Base-by-base conservation (phyloP, 35 echinoderm and acorn worm species). In the Ophiothrix spiculata region DNA sequence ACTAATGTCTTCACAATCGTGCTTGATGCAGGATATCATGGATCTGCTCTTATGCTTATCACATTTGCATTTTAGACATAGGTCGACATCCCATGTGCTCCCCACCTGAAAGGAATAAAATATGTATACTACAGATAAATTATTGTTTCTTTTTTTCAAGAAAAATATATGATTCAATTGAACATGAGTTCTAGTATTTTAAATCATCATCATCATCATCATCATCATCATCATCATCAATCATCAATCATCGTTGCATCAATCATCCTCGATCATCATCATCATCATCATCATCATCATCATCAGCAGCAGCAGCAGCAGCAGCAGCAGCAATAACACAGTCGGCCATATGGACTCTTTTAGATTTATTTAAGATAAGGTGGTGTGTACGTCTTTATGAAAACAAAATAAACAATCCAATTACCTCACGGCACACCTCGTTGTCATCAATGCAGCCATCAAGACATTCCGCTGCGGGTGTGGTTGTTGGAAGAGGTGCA, bases 51-150 rank as follows among this genome's bases (percentile, higher is more conserved):
- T 83, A 16, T 83, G 63, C 39, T 36, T 54, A 34, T 69, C 60
- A 69, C 81, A 83, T 83, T 39, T 34, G 39, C 81, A 83, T 25
- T 33, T 23, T 33, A 33, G 60, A 35, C 81, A 83, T 2, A 60
- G 42, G 36, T 64, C 54, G 38, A 36, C 81, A 16, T 60, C n/a
- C 81, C 81, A 83, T 37, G 37, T 35, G 54, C 45, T 83, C 15
- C 63, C 81, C 16, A 37, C n/a, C 81, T 83, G 31, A 12, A 4
- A 64, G 21, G 31, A 8, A 82, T 1, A 34, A 6, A 17, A 77
- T 36, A 0, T 34, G 32, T 15, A 3, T 6, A 34, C 1, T 15
- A 40, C 16, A 13, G 15, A n/a, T 79, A 38, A 34, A 0, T 0
- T 36, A 19, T 23, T 19, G 17, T 3, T 1, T 21, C 19, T 77